These are phyloP conservation scores for Candoia aspera DNA, from an alignment of 2,113 vertebrate genomes.

Conservation along the genomic window DNA sequence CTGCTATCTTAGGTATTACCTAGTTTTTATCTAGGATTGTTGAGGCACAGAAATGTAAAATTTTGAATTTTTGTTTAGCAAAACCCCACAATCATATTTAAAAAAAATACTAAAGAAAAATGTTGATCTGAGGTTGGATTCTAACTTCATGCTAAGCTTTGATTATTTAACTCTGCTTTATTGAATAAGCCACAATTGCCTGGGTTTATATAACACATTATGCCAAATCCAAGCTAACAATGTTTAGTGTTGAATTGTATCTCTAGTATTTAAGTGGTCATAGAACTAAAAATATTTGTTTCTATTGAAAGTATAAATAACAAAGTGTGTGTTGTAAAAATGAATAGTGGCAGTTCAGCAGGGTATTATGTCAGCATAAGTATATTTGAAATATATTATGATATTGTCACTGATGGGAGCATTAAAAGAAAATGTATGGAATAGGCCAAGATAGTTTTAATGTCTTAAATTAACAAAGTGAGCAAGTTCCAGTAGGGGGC, in stretches of 20 bases:
- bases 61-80: not conserved
- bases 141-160: not conserved
- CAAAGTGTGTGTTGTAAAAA: not conserved
- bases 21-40: not conserved
- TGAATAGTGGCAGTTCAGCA: not conserved
- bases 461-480: not conserved
- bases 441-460: not conserved
- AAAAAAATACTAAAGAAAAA: too few relatives aligned
- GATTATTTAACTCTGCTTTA: not conserved
- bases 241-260: not conserved
- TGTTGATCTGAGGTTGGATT: not conserved
- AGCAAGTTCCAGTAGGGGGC: slow-evolving; percentile 18
- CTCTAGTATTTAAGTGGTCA: not conserved
- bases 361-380: not conserved
- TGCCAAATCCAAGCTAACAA: not conserved
- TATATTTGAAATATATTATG: not conserved
- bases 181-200: not conserved
- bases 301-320: not conserved
- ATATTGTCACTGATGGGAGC: not conserved
- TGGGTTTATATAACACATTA: not conserved
- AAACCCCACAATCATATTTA: not conserved
- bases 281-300: not conserved
- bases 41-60: not conserved
- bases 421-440: not conserved
- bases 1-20: not conserved